Base-by-base conservation (phyloP, 1,140 invertebrate genomes). In the Hetaerina americana region DNA sequence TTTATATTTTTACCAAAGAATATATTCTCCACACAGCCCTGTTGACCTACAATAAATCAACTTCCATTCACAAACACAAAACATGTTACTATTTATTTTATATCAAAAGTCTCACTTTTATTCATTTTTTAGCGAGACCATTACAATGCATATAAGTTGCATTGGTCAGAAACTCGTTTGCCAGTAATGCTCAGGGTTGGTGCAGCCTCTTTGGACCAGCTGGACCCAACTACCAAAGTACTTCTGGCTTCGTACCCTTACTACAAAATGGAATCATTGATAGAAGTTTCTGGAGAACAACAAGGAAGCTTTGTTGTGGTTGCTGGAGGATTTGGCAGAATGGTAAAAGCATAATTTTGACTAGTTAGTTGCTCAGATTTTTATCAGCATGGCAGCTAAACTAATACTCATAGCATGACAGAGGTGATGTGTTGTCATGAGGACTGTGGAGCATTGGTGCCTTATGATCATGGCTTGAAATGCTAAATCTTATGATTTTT, bases 111-210 rank as follows among this genome's bases (percentile, higher is more conserved):
- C 5, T 72, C 0, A 0, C 26, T 70, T 66, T 5, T 5, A 5
- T 1, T 0, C 70, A 22, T 0, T 49, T 1, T 5, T 10, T n/a
- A 57, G 40, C 15, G 40, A 57, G 40, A 57, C 22, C 40, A 57
- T 78, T 97, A 92, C 81, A 89, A 92, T 85, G 93, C 92, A 10
- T 94, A 91, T 79, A 99, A 99, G 83, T 89, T 94, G 78, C 95
- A 96, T 78, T 99, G 96, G 95, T 95, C 94, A 70, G 95, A 96
- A 68, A 92, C 90, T 68, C 86, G 90, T 74, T 83, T 97, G 29
- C 93, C 94, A 3, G 88, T 96, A 22, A 86, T 94, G 6, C 83
- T 99, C 70, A 93, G 97, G 85, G 89, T 98, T 0, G 93, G 92
- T 27, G 88, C 93, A 8, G 92, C 89, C 78, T 93, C 93, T 69